Percentiles rank a stretch among this genome's conserved stretches.
Evolutionary conservation across 2,797 vertebrate genomes (phyloP).

Genomic region (Synanceia verrucosa): DNA sequence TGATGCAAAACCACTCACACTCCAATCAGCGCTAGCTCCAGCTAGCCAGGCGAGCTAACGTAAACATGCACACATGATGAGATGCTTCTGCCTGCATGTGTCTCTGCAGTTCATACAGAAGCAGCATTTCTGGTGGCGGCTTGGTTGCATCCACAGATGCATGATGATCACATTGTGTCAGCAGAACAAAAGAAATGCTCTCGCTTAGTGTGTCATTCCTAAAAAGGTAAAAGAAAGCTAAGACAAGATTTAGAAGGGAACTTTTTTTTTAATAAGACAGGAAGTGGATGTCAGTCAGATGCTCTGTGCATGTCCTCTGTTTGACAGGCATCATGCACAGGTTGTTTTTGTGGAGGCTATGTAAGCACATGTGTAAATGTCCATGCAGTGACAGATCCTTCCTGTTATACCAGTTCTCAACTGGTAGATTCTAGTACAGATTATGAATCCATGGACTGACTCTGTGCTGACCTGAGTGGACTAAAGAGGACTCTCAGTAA

Average conservation of each 20-base stretch:
- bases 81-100: neutral
- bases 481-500: neutral
- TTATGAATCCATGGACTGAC: neutral
- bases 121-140: conserved; percentile 9
- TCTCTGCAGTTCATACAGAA: conserved; percentile 17
- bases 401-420: conserved; percentile 38
- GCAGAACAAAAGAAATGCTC: conserved; percentile 49
- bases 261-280: neutral
- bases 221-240: neutral
- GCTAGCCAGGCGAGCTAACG: conserved; percentile 69
- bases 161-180: conserved; percentile 47
- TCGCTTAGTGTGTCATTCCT: conserved; percentile 11
- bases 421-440: neutral
- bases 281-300: conserved; percentile 2
- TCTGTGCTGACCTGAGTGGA: neutral
- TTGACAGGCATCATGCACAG: neutral
- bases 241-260: neutral
- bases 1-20: conserved; percentile 52
- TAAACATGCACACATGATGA: conserved; percentile 68
- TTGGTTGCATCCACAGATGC: conserved; percentile 43
- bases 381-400: neutral
- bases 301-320: neutral
- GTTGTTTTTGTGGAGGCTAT: conserved; percentile 15
- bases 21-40: conserved; percentile 31
- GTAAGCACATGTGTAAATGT: neutral